Percentiles rank a stretch among this genome's conserved stretches.
Conservation (phyloP, 2,888 invertebrate species). For the Phlogophora meticulosa region DNA sequence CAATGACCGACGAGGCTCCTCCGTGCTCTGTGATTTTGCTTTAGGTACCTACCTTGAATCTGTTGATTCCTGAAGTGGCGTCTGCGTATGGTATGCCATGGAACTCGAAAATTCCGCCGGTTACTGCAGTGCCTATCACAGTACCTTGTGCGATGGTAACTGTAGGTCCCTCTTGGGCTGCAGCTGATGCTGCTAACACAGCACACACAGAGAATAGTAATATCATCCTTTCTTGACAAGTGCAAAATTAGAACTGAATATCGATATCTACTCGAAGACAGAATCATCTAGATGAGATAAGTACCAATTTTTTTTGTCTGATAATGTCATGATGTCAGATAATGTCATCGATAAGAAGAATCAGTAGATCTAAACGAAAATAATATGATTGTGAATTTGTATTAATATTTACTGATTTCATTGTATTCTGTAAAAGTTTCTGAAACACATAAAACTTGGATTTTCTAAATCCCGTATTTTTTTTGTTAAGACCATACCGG, state of each 20-base stretch:
- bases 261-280: conserved; percentile 14
- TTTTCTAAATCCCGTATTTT: too few relatives aligned
- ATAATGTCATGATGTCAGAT: conserved; percentile 52
- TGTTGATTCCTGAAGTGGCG: conserved; percentile 81
- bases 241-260: conserved; percentile 64
- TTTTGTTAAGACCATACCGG: too few relatives aligned
- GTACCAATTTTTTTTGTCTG: conserved; percentile 26
- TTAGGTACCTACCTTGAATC: conserved; percentile 80
- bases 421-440: too few relatives aligned
- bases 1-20: too few relatives aligned
- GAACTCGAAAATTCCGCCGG: conserved; percentile 76
- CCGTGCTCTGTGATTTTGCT: background rate
- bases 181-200: conserved; percentile 57
- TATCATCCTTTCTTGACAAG: conserved; percentile 72
- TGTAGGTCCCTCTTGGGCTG: conserved; percentile 64
- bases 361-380: conserved; percentile 27
- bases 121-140: conserved; percentile 74
- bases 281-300: conserved; percentile 60
- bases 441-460: too few relatives aligned
- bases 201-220: conserved; percentile 60
- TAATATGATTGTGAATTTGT: conserved; percentile 7
- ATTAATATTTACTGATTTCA: background rate
- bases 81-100: conserved; percentile 87
- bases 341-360: conserved; percentile 38
- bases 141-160: conserved; percentile 79